phyloP scores from a whole-genome alignment of 2,113 vertebrate genomes.

The Acrocephalus kingi region DNA sequence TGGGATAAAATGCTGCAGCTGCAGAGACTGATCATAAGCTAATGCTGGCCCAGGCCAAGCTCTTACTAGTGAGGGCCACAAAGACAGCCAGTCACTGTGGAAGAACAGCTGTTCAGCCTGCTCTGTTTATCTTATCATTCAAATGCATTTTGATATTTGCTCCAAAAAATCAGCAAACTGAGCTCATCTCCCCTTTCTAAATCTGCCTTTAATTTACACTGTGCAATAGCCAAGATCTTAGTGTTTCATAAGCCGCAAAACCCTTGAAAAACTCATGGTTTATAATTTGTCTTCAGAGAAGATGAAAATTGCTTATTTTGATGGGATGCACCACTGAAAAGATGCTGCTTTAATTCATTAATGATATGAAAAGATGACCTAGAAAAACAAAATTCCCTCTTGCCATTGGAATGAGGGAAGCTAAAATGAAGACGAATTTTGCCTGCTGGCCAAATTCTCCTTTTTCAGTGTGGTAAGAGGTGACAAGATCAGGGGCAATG shows the following conservation, averaged over 20 bases:
- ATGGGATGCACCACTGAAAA: background rate
- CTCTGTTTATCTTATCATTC: conserved; percentile 64
- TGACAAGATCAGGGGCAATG: background rate
- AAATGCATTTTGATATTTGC: conserved; percentile 58
- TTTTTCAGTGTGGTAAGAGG: background rate
- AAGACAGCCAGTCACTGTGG: background rate
- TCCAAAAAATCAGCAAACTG: conserved; percentile 59
- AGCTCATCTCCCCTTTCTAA: conserved; percentile 52
- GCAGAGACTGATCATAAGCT: conserved; percentile 23
- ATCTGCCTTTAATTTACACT: conserved; percentile 62
- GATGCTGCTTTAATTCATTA: conserved; percentile 34
- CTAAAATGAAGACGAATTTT: background rate
- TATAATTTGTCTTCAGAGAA: background rate
- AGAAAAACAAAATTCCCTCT: conserved; percentile 16
- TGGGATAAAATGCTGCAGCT: conserved; percentile 41
- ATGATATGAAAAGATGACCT: conserved; percentile 20
- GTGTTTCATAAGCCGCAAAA: conserved; percentile 50
- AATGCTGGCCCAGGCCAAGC: conserved; percentile 25
- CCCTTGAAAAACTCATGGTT: conserved; percentile 6
- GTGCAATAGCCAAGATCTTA: conserved; percentile 24
- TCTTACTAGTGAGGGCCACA: background rate
- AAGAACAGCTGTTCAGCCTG: conserved; percentile 51
- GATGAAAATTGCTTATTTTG: conserved; percentile 43
- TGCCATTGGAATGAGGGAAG: background rate
- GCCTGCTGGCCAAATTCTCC: background rate